Base-by-base conservation (phyloP, 2,797 vertebrate species). In the Coranthus polyacanthus region DNA sequence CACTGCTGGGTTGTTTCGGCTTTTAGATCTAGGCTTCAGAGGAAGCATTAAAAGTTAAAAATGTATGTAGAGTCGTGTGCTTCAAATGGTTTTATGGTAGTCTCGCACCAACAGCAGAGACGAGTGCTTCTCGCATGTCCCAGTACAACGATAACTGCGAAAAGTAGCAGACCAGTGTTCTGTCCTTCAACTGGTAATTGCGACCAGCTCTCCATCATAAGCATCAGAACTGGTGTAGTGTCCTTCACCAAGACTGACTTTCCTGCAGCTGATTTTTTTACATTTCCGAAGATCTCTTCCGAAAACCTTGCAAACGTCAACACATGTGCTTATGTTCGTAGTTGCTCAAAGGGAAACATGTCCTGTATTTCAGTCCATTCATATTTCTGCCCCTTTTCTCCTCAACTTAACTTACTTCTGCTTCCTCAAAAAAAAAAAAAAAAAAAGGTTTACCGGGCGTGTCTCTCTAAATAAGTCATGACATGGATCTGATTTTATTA, bases 231-330 rank as follows among this genome's bases (percentile, higher is more conserved):
- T 18, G 68, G 65, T 68, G 18, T 68, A 82, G 73, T 68, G 76
- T 80, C 78, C 79, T 88, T 83, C 67, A 83, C 2, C 20, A 5
- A 61, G 47, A 79, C 46, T 2, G 58, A 70, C 55, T 81, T 63
- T 38, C 24, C 50, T 38, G 55, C 61, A 61, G 52, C 49, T 54
- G 26, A 58, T 62, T 24, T 53, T 59, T 12, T 22, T 10, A 8
- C 16, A 12, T 56, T 54, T 50, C 17, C 55, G n/a, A 16, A 13
- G 67, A 26, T 44, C 12, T 3, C 13, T 60, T 54, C 4, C 52
- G 12, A 56, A 0, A 16, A 15, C 20, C 36, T 34, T 20, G 17
- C 47, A 2, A 17, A 24, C 6, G 24, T 20, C 24, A n/a, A n/a
- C n/a, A n/a, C 16, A 26, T 32, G 8, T 32, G 8, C 7, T 9